Percentiles rank a stretch among this genome's conserved stretches.
phyloP scores from a whole-genome alignment of 2,888 invertebrate species.

The Mimas tiliae region DNA sequence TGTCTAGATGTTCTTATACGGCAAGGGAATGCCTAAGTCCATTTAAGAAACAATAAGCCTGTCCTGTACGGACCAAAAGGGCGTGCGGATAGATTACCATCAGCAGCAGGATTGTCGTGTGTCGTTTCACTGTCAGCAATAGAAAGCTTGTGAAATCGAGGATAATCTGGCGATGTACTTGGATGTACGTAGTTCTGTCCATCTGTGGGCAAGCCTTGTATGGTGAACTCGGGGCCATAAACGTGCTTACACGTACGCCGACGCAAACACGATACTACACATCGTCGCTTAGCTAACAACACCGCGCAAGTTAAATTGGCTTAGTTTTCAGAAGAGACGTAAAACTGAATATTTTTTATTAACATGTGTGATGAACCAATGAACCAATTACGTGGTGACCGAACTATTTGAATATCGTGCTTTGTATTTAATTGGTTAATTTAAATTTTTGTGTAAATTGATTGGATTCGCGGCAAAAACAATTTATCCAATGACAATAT shows the following conservation, averaged over 20 bases:
- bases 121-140: slow-evolving; percentile 5
- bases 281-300: too few species aligned
- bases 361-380: too few species aligned
- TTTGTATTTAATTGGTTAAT: too few species aligned
- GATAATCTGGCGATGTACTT: slow-evolving; percentile 49
- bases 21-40: not conserved
- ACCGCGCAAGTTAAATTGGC: too few species aligned
- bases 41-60: not conserved
- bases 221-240: slow-evolving; percentile 52
- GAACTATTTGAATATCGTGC: too few species aligned
- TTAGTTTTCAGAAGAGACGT: too few species aligned
- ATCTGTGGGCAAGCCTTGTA: slow-evolving; percentile 62
- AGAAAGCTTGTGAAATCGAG: slow-evolving; percentile 66
- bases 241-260: slow-evolving; percentile 67
- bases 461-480: too few species aligned
- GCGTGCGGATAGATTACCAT: not conserved
- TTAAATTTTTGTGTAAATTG: too few species aligned
- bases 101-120: not conserved
- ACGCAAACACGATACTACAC: slow-evolving; percentile 39
- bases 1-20: not conserved
- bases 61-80: not conserved
- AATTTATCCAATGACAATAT: too few species aligned
- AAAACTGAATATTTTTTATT: too few species aligned
- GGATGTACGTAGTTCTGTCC: slow-evolving; percentile 48
- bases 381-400: too few species aligned